Base-by-base conservation (phyloP, 2,888 invertebrate species). In the Elegia similella region DNA sequence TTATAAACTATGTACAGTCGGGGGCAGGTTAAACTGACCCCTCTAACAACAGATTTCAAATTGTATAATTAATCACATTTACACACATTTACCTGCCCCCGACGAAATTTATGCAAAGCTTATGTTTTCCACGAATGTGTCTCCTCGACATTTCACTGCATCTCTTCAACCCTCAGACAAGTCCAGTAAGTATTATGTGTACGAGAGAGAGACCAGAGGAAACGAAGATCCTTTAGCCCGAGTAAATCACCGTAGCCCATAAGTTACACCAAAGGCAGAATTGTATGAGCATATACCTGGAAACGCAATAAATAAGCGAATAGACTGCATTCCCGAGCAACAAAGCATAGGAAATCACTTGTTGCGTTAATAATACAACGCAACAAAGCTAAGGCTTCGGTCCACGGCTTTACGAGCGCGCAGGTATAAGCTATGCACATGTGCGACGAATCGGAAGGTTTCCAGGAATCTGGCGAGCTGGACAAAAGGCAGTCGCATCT, bases 351-450 rank as follows among this genome's bases (percentile, higher is more conserved):
- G 54, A 59, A 60, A 64, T 55, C 44, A 61, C 57, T 61, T 59
- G 52, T 42, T 44, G 29, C 52, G 44, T 17, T 46, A 17, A 17
- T 44, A 53, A 60, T 52, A 58, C 47, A 54, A 55, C 6, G 17
- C 30, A 30, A 43, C 43, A 23, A 30, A 30, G 15, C 6, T 15
- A 60, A 57, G 59, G 55, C 42, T 71, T 70, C 73, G 68, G 56
- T 59, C 63, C 59, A 67, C 42, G 52, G 38, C 44, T 75, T 72
- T 69, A 73, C 64, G 66, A 68, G 63, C 61, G 63, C 48, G 68
- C 82, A 85, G 85, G 86, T 86, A 85, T 73, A 78, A 70, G 72
- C 52, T 62, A 63, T 48, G 73, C 80, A 83, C 81, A 84, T 82
- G 83, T 82, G 79, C 75, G 70, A 66, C 77, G 73, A 81, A 80